Percentiles rank a stretch among this genome's conserved stretches.
Conservation (phyloP, 2,888 invertebrate genomes). For the Cheiracanthium punctorium region DNA sequence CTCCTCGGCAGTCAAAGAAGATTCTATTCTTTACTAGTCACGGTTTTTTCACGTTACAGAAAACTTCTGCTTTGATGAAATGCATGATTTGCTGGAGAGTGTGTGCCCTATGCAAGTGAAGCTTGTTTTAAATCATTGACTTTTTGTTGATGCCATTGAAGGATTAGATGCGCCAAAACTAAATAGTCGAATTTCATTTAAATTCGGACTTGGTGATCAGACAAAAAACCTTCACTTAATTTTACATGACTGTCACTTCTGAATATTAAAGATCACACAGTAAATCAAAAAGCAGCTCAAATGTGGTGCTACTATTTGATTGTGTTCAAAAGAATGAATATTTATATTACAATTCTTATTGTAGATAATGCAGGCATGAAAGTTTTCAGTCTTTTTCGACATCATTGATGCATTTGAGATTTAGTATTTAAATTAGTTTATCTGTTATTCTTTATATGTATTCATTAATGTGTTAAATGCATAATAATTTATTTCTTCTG, state of each 20-base stretch:
- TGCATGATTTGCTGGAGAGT: conserved; percentile 2
- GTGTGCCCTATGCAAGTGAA: background rate
- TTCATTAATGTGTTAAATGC: no score
- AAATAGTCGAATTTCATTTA: background rate
- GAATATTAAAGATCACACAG: background rate
- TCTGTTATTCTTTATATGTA: no score
- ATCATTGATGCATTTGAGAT: no score
- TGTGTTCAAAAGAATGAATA: background rate
- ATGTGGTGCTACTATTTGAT: background rate
- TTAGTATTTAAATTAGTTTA: no score
- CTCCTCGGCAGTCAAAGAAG: background rate
- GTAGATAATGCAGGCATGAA: no score
- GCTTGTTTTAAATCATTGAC: background rate
- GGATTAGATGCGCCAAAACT: background rate
- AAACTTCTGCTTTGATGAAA: background rate
- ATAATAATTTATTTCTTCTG: no score
- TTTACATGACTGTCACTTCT: no score
- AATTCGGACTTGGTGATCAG: background rate
- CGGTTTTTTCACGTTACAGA: background rate
- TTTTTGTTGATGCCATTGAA: background rate
- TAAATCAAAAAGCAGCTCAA: background rate
- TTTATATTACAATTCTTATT: background rate
- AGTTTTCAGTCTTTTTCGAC: no score
- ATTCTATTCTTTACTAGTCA: background rate
- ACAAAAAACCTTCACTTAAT: background rate